Conservation (phyloP, 2,797 vertebrate genomes). For the Bradypodion ventrale region DNA sequence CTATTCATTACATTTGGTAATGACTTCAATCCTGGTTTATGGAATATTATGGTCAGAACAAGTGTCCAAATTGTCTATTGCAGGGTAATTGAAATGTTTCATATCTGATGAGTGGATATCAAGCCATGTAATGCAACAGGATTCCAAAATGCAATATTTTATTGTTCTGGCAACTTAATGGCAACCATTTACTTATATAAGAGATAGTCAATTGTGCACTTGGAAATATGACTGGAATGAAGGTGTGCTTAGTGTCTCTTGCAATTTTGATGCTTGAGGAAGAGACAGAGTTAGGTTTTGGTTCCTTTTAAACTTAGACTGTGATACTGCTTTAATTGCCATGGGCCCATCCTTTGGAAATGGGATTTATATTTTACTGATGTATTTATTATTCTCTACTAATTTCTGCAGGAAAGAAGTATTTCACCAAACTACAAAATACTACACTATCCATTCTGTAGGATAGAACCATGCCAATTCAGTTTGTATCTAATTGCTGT, state of each 20-base stretch:
- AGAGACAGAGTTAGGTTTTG: neutral
- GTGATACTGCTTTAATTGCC: no score
- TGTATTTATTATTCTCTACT: no score
- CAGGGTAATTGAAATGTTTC: neutral
- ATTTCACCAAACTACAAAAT: no score
- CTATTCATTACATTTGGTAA: no score
- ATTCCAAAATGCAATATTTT: neutral
- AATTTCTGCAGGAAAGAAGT: no score
- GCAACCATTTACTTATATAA: no score
- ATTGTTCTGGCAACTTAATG: neutral
- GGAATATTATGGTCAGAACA: neutral
- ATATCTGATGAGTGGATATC: neutral
- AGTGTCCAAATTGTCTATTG: neutral
- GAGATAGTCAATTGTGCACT: neutral
- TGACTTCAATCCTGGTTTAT: no score
- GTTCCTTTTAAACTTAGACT: neutral
- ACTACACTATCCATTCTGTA: no score
- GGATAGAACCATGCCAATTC: no score
- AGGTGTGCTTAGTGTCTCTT: neutral
- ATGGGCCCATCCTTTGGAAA: no score
- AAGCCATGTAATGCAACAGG: neutral
- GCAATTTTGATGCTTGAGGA: neutral
- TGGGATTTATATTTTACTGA: no score
- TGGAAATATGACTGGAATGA: neutral
- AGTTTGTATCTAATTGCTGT: no score